phyloP scores from a whole-genome alignment of 2,113 vertebrate species.

The Malurus melanocephalus region DNA sequence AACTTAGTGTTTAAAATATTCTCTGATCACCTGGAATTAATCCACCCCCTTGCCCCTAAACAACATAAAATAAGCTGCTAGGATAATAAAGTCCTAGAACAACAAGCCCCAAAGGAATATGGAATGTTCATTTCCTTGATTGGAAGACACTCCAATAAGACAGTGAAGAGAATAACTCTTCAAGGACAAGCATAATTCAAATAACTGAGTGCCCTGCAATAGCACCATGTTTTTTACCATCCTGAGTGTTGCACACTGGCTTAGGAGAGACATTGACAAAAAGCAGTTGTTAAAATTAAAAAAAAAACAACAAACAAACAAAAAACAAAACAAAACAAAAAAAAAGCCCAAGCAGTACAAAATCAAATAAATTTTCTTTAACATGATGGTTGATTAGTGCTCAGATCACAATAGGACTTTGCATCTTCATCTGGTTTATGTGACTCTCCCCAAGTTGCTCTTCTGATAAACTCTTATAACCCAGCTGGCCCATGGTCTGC shows the following conservation, averaged over 20 bases:
- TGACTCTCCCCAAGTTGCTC: background rate
- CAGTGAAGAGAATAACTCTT: background rate
- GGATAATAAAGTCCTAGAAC: background rate
- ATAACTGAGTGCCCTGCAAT: background rate
- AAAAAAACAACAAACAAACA: no score
- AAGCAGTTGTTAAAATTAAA: rapidly evolving
- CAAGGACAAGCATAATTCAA: background rate
- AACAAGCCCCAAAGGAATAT: background rate
- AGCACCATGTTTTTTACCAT: background rate
- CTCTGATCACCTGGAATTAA: background rate
- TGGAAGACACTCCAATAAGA: background rate
- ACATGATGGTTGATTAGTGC: background rate
- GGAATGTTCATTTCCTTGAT: background rate
- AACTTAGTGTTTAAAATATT: background rate
- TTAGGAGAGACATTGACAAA: background rate
- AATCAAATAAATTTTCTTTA: background rate
- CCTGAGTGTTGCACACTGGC: background rate
- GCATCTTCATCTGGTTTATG: background rate
- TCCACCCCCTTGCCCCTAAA: background rate
- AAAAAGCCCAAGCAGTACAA: no score
- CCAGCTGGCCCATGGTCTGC: background rate
- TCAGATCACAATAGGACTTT: background rate
- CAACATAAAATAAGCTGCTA: background rate
- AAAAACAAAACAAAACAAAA: no score
- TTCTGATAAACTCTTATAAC: background rate